phyloP scores from a whole-genome alignment of 2,113 vertebrate species.

The Sceloporus undulatus region DNA sequence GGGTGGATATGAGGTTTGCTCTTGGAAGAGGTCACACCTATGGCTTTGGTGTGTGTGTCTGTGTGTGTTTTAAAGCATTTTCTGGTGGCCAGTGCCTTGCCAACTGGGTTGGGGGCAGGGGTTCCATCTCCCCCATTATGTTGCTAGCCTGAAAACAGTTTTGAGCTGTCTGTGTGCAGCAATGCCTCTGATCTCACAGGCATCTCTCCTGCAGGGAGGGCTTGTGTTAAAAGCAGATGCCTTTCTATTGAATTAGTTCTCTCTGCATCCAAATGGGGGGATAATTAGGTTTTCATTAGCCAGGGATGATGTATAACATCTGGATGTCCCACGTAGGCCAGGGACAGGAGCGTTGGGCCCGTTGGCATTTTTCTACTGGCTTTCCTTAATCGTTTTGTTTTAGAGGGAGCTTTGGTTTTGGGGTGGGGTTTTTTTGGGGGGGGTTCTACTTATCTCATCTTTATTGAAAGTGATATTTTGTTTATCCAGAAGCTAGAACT shows the following conservation, averaged over 20 bases:
- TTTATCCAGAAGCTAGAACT: background rate
- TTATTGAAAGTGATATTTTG: background rate
- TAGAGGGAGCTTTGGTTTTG: background rate
- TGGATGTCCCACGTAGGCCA: conserved; percentile 19
- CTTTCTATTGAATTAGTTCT: conserved; percentile 71
- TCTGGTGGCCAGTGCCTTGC: background rate
- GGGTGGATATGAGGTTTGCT: background rate
- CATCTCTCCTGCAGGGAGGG: conserved; percentile 39
- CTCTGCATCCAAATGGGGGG: conserved; percentile 63
- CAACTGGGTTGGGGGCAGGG: background rate
- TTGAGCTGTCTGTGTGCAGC: background rate
- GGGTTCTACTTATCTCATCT: background rate
- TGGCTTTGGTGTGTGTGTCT: no score
- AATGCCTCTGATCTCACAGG: background rate
- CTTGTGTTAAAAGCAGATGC: conserved; percentile 59
- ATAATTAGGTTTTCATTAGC: conserved; percentile 72
- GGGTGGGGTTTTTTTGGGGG: background rate
- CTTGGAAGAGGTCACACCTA: background rate
- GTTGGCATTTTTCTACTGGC: background rate
- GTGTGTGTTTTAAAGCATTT: background rate
- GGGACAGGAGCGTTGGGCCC: background rate
- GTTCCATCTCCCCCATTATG: background rate
- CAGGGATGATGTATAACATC: conserved; percentile 65
- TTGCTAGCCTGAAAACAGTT: background rate
- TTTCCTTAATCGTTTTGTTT: background rate